These are phyloP conservation scores for Agrilus planipennis DNA, from an alignment of 1,140 invertebrate species.

Conservation along the genomic window DNA sequence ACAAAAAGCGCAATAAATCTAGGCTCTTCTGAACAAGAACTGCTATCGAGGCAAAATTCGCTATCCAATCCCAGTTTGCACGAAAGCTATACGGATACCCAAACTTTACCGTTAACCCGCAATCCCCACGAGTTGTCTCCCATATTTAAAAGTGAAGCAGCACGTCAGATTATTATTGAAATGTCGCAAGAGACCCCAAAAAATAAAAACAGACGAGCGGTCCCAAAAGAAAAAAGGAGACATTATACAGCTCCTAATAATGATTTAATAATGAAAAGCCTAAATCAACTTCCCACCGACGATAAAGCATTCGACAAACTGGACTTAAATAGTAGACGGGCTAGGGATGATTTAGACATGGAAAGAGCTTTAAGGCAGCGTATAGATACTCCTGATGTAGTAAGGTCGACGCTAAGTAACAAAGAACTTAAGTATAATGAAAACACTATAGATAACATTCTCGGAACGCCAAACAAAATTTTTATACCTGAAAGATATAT, in stretches of 20 bases:
- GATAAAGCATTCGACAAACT: conserved; percentile 22
- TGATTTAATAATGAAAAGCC: conserved; percentile 26
- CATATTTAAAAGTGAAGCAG: conserved; percentile 74
- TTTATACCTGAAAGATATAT: conserved; percentile 84
- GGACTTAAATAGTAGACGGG: conserved; percentile 34
- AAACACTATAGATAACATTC: conserved; percentile 69
- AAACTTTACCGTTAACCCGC: conserved; percentile 16
- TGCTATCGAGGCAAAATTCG: conserved; percentile 15
- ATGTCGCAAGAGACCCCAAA: conserved; percentile 44
- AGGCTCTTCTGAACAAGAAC: conserved; percentile 9
- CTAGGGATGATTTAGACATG: conserved; percentile 77
- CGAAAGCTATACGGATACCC: conserved; percentile 13
- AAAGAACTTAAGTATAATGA: conserved; percentile 55
- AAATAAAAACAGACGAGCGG: conserved; percentile 37
- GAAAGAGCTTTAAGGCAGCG: conserved; percentile 59
- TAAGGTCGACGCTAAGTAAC: conserved; percentile 59
- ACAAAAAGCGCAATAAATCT: conserved; percentile 16
- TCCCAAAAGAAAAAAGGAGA: conserved; percentile 68
- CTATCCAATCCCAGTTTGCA: conserved; percentile 21
- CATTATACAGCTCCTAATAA: conserved; percentile 76
- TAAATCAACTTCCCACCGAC: conserved; percentile 22
- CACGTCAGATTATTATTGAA: conserved; percentile 72
- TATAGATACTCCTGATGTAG: conserved; percentile 70
- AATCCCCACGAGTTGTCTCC: conserved; percentile 38
- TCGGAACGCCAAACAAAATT: conserved; percentile 80